Evolutionary conservation across 2,888 invertebrate genomes (phyloP), one percentile per base, ranked within the genome.

Genomic region (Drosophila yooni): DNA sequence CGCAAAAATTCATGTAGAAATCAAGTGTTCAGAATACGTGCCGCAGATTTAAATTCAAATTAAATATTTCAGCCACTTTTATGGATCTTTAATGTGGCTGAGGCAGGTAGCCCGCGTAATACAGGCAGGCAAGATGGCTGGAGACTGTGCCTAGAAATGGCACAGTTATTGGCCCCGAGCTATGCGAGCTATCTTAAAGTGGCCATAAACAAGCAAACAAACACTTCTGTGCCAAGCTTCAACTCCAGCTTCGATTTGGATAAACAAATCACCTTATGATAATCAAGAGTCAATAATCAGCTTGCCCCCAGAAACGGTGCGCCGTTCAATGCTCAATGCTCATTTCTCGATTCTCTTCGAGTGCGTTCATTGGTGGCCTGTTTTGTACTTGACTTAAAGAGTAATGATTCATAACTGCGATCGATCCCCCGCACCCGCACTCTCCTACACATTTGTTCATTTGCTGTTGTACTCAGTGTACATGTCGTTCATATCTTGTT

Each of bases 401-500:
- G 76, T 74, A 86, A 89, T 87, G 87, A 87, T 87, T 87, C 89
- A 87, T 87, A 87, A 82, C 71, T 82, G 74, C 63, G 68, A 34
- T 62, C 46, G 40, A 21, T 29, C 21, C 43, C 43, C 29, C 33
- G 43, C 46, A 36, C 25, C 34, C 18, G 36, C 46, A 38, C 10
- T 10, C 33, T 2, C 7, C 29, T 40, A 29, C 36, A 21, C 43
- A 68, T 70, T 70, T 79, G 81, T 81, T 88, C 81, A 81, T 86
- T 81, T 86, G 81, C 76, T 73, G 82, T 79, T 71, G 80, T 87
- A 87, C 82, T 81, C 81, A 82, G 76, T 86, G 85, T 86, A 87
- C 89, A 87, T 87, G 87, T 89, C 89, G 89, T 85, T 88, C 79
- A 74, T 84, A 89, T 87, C 89, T 81, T 89, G 87, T 89, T 88